Evolutionary conservation across 2,797 vertebrate species (phyloP), one percentile per base, ranked within the genome.

Genomic region (Heterohyrax brucei): DNA sequence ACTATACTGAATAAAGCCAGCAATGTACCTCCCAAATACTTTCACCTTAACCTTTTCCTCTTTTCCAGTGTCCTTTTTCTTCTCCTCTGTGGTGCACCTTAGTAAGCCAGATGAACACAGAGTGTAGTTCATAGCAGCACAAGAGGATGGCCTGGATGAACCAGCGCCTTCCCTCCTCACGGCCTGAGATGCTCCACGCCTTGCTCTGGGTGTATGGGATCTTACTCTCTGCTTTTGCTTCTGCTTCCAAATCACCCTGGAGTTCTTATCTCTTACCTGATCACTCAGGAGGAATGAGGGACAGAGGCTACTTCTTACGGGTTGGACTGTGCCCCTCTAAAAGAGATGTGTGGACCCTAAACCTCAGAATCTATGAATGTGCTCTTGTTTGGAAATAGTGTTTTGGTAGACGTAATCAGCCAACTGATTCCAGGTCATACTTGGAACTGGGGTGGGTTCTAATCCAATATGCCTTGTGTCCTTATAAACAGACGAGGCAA

Each of bases 121-220:
- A 14, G 6, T 10, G 21, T 2, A 0, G 19, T 22, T 12, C n/a
- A 3, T 18, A 24, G 79, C 68, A 19, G 24, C 1, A 14, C 5
- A 0, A 0, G 4, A 24, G n/a, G 77, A 28, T 2, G 7, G 26
- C 87, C n/a, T 7, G 39, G n/a, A 8, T 1, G 28, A 5, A 13
- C 10, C 9, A 1, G 77, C 4, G 0, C 30, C 13, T 9, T 13
- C 18, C 10, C 9, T 48, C 76, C 70, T 7, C 62, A 59, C 44
- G 80, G 21, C 80, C n/a, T 44, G 79, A 88, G 13, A 13, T 5
- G 44, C 26, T 7, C 28, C 8, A 18, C 7, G 5, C 56, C 26
- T 68, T 33, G 7, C 10, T 66, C 18, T 2, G 26, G 21, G 0
- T 56, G 53, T 4, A 48, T 16, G 50, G 28, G 9, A 19, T 24